phyloP scores from a whole-genome alignment of 2,113 vertebrate genomes.

The Dasypus novemcinctus region DNA sequence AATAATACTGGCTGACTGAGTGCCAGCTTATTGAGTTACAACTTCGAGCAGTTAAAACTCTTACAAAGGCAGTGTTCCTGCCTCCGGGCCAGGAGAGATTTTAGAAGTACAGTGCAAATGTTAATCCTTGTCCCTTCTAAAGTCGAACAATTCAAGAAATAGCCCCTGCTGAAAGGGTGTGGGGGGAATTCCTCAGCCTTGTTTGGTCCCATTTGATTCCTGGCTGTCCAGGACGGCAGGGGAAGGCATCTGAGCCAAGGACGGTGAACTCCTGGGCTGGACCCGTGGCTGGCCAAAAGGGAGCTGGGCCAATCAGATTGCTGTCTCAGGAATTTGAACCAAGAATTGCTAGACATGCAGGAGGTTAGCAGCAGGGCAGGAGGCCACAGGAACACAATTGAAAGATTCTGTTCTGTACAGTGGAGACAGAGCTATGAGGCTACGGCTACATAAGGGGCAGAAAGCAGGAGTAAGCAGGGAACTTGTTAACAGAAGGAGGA shows the following conservation, averaged over 20 bases:
- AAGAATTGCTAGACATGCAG: slow-evolving; percentile 4
- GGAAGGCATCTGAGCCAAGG: not conserved
- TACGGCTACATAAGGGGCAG: not conserved
- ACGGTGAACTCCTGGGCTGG: not conserved
- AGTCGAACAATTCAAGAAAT: not conserved
- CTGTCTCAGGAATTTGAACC: slow-evolving; percentile 14
- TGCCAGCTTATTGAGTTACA: accelerated
- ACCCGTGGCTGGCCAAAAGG: not conserved
- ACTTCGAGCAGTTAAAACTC: not conserved
- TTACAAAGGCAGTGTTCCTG: not conserved
- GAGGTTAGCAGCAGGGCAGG: not conserved
- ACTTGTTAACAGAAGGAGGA: not conserved
- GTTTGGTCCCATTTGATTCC: not conserved
- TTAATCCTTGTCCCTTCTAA: not conserved
- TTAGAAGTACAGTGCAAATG: not conserved
- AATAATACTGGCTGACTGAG: accelerated
- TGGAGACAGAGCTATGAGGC: not conserved
- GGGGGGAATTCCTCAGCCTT: not conserved
- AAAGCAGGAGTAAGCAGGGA: not conserved
- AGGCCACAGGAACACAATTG: not conserved
- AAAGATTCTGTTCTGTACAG: not conserved
- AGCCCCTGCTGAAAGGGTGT: not conserved
- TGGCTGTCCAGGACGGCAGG: not conserved
- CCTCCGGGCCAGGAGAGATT: not conserved
- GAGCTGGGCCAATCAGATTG: not conserved